Evolutionary conservation across 1,140 invertebrate genomes (phyloP), one percentile per base, ranked within the genome.

Genomic region (Procambarus virginalis): DNA sequence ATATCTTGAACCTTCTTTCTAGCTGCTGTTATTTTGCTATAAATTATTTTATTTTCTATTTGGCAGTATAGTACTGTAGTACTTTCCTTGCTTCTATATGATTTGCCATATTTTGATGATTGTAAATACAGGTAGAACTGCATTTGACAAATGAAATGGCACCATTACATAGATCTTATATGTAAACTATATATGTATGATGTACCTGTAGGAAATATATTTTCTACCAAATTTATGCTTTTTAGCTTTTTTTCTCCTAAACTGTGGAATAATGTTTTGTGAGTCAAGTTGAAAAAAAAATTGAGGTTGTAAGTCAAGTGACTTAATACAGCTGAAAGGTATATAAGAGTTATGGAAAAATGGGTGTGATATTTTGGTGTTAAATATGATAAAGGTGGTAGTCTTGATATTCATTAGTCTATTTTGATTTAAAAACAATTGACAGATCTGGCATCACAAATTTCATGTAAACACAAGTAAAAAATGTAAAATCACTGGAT

Each of bases 141-240:
- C 6, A 4, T 22, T 70, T 70, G 22, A 70, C 3, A 4, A 64
- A 34, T n/a, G 20, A 22, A 70, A 70, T 70, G 22, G n/a, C 68
- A 70, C n/a, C n/a, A 70, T 34, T 22, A 22, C 14, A 17, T 64
- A 64, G 17, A 64, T 20, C 17, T 70, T 20, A 3, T 70, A 5
- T 70, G 22, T 70, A 34, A n/a, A 17, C 10, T 80, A 55, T 17
- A 22, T 55, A 46, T 80, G 48, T 80, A 58, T n/a, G 10, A 46
- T 80, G 34, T 80, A 80, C 49, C 49, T 55, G 22, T 80, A 80
- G 78, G 22, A 80, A 80, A 80, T 80, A 80, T 80, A 80, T 80
- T 80, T 80, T 80, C 17, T 80, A 80, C 60, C 60, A 64, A 64
- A 64, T 10, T 64, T 64, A 17, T 64, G 9, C 10, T 64, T 14